Evolutionary conservation across 2,888 invertebrate genomes (phyloP).

Genomic region (Disparrhopalites patrizii): DNA sequence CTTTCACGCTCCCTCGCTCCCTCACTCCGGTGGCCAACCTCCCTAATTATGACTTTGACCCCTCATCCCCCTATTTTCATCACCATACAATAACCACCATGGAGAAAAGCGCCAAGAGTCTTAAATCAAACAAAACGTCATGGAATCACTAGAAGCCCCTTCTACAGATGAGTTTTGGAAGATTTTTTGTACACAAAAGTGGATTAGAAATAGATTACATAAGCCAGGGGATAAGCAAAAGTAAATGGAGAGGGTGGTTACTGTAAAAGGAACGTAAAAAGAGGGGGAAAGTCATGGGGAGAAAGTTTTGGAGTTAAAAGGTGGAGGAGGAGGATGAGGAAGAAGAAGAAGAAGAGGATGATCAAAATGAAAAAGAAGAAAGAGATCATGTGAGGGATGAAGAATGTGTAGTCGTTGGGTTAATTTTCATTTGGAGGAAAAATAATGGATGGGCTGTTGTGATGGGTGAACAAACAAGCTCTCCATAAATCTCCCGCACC

Average conservation of each 20-base stretch:
- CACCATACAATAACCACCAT: no score
- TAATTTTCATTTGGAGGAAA: slow-evolving; percentile 40
- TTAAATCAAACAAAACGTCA: no score
- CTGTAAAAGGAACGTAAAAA: no score
- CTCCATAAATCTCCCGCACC: slow-evolving; percentile 30
- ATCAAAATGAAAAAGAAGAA: neutral
- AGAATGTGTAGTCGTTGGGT: slow-evolving; percentile 32
- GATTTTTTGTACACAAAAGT: no score
- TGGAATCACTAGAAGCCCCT: no score
- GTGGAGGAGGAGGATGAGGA: neutral
- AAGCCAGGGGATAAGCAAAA: no score
- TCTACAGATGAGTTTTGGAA: neutral
- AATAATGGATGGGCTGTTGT: slow-evolving; percentile 39
- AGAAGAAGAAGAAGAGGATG: neutral
- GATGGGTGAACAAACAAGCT: slow-evolving; percentile 42
- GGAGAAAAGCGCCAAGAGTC: no score
- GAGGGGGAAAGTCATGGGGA: no score
- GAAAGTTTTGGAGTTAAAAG: neutral
- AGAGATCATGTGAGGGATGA: slow-evolving; percentile 30
- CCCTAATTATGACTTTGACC: no score
- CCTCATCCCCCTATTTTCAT: neutral
- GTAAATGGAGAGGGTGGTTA: no score
- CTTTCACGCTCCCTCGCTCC: neutral
- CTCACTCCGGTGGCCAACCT: no score
- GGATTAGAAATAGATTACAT: no score